Evolutionary conservation across 2,888 invertebrate species (phyloP), one percentile per base, ranked within the genome.

Genomic region (Oasisia sp.): DNA sequence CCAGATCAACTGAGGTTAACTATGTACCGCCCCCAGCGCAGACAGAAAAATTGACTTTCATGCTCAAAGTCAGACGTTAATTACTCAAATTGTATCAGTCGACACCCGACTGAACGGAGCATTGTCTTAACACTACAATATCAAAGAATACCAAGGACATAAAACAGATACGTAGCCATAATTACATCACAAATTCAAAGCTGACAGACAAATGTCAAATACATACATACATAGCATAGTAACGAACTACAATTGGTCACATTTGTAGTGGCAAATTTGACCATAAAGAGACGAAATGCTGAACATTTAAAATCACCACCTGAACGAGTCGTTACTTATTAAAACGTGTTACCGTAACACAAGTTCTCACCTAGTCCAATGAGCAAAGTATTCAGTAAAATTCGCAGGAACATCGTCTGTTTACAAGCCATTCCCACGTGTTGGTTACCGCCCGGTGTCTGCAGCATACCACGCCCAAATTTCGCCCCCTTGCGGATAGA

Each of bases 361-460:
- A 74, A 74, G 74, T 74, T 74, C 74, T 19, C n/a, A 74, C 74
- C 74, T 74, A 74, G 74, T 27, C 27, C 74, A 74, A 74, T 74
- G 74, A 74, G 74, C 19, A 74, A 19, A 74, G 1, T 74, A 74
- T 74, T 74, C 27, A 74, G 74, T 74, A 74, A 74, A 74, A 74
- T 27, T 74, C 74, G 74, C 74, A 19, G 27, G 27, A 74, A 27
- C n/a, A 27, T 27, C 27, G 74, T 74, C 19, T 74, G 74, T 74
- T 74, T 74, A 74, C 74, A 74, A 74, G 74, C 74, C 74, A 74
- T 74, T 74, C n/a, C 38, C 74, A 74, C n/a, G 74, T 74, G 74
- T 74, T 74, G 74, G 74, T 74, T 74, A 74, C 74, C 14, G 50
- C 8, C 50, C 74, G 74, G 74, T 74, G 14, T 74, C n/a, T 19